Conservation (phyloP, 1,140 invertebrate species). For the Nixonia krombeini region DNA sequence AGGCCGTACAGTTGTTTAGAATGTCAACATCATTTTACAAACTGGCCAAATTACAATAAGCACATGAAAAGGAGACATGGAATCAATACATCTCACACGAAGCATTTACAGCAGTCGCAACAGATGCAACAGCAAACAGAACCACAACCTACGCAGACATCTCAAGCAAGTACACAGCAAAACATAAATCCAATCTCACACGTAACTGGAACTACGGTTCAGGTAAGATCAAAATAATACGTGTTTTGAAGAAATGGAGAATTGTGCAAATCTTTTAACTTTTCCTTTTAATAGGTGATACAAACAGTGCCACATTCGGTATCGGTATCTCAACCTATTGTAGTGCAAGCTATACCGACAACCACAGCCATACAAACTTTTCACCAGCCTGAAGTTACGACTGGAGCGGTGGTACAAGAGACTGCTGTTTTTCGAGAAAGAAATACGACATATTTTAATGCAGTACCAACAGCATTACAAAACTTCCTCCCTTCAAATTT, state of each 20-base stretch:
- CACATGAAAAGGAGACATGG: constrained; percentile 81
- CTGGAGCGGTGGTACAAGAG: constrained; percentile 48
- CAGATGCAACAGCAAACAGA: constrained; percentile 54
- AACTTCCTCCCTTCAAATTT: constrained; percentile 64
- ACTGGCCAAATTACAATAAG: constrained; percentile 84
- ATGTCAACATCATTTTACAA: constrained; percentile 80
- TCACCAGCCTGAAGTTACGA: constrained; percentile 50
- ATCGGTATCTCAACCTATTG: constrained; percentile 57
- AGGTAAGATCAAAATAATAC: constrained; percentile 43
- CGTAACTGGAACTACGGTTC: constrained; percentile 52
- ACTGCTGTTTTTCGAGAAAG: constrained; percentile 55
- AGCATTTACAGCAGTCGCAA: constrained; percentile 53
- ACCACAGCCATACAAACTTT: constrained; percentile 58
- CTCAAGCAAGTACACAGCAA: constrained; percentile 30
- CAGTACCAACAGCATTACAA: constrained; percentile 55
- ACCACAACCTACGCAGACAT: constrained; percentile 38
- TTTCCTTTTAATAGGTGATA: constrained; percentile 58
- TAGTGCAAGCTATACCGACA: constrained; percentile 63
- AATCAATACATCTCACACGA: constrained; percentile 72
- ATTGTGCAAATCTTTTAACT: constrained; percentile 6
- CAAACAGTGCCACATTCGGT: constrained; percentile 59
- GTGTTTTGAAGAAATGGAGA: no score
- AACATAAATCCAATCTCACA: constrained; percentile 44
- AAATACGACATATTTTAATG: constrained; percentile 61
- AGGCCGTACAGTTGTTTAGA: constrained; percentile 73